Percentiles rank a stretch among this genome's conserved stretches.
These are phyloP conservation scores for Halichoerus grypus DNA, from an alignment of 2,113 vertebrate species.

Conservation along the genomic window DNA sequence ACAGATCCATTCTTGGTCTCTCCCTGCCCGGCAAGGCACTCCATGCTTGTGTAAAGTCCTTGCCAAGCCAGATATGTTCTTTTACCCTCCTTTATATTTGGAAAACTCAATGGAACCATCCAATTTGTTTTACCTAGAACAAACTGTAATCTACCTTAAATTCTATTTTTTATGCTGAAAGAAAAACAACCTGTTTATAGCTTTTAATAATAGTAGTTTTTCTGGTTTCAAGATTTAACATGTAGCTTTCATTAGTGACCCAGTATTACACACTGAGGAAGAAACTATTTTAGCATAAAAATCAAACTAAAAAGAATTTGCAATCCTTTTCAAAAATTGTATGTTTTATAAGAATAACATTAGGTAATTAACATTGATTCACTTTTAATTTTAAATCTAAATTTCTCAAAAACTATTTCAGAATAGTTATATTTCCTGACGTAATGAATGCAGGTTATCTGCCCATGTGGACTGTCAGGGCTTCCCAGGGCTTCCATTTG, in stretches of 20 bases:
- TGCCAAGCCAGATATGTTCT: not conserved
- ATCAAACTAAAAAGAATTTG: not conserved
- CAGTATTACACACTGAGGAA: not conserved
- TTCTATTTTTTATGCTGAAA: not conserved
- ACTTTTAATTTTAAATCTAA: not conserved
- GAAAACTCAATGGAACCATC: not conserved
- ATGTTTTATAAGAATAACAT: not conserved
- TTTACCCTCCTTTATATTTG: not conserved
- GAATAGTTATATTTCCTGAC: not conserved
- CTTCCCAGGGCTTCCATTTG: not conserved
- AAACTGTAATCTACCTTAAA: not conserved
- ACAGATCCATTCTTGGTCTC: not conserved
- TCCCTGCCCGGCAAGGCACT: not conserved
- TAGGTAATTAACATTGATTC: not conserved
- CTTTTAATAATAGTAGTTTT: not conserved
- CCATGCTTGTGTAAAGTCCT: not conserved
- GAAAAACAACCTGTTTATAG: not conserved
- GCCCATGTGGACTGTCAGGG: rapidly evolving
- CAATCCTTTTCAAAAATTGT: not conserved
- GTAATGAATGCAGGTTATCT: not conserved
- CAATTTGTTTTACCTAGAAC: not conserved
- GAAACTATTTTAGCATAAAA: not conserved
- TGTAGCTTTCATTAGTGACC: not conserved
- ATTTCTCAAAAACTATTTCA: not conserved
- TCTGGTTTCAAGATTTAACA: not conserved